Percentiles rank a stretch among this genome's conserved stretches.
phyloP scores from a whole-genome alignment of 2,113 vertebrate species.

The Turdus rufiventris region DNA sequence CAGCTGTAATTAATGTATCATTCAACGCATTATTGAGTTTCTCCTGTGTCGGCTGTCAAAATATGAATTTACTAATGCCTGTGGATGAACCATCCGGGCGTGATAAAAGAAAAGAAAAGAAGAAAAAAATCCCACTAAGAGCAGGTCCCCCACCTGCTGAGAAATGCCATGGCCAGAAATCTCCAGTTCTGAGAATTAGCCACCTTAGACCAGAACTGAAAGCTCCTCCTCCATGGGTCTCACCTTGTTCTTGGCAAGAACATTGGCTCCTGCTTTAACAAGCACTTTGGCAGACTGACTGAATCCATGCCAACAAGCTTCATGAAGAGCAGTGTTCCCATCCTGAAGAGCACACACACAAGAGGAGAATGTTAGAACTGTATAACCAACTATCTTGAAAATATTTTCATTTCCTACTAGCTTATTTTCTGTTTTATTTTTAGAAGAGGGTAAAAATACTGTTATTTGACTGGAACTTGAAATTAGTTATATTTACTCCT shows the following conservation, averaged over 20 bases:
- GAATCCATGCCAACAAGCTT: conserved; percentile 95
- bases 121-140: not conserved
- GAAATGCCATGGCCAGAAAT: not conserved
- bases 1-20: not conserved
- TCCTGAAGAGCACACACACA: conserved; percentile 73
- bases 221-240: conserved; percentile 42
- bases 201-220: not conserved
- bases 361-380: not conserved
- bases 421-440: not conserved
- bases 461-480: not conserved
- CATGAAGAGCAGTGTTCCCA: conserved; percentile 92
- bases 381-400: not conserved
- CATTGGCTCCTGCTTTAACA: conserved; percentile 92
- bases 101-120: not conserved
- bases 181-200: not conserved
- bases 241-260: conserved; percentile 96
- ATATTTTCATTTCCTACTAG: not conserved
- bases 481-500: not conserved
- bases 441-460: not conserved
- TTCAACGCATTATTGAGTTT: not conserved
- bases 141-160: not conserved
- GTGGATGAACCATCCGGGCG: not conserved
- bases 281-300: conserved; percentile 93
- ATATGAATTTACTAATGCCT: conserved; percentile 5
- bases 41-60: not conserved